Base-by-base conservation (phyloP, 2,113 vertebrate species). In the Sarotherodon lohbergeri region DNA sequence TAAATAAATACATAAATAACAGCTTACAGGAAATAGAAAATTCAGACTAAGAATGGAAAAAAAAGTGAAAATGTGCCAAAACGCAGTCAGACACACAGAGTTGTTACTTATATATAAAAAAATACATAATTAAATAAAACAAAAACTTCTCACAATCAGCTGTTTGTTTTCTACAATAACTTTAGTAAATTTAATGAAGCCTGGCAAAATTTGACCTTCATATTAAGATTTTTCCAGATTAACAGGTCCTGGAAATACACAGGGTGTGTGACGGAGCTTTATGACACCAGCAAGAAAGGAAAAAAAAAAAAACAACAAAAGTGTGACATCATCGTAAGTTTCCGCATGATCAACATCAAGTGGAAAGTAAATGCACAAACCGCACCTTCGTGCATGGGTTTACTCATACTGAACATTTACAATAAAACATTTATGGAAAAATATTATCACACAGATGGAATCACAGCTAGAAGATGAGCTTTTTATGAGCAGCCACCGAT, bases 241-340 rank as follows among this genome's bases (percentile, higher is more conserved):
- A 24, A 2, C 66, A 71, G 63, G 7, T 3, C 19, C 36, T 68
- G 2, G n/a, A 43, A 43, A 41, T 14, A 71, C 36, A 16, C 4
- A 43, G 7, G n/a, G 0, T 2, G 12, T 43, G 7, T 71, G 16
- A 71, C 12, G 0, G 1, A 71, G 7, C 66, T 71, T 71, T 9
- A 71, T 1, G n/a, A 71, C 39, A 71, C 66, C n/a, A 24, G 66
- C 17, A 66, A 66, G 32, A n/a, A 66, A 36, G 17, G 9, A 0
- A 6, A 63, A 63, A 63, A 9, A 61, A 19, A 2, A 16, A 48
- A 5, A 5, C 3, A 50, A 19, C 27, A n/a, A 39, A 39, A n/a
- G 61, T 24, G 36, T 71, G 24, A 29, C 12, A 59, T 59, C 56
- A 5, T 59, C 1, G 56, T 27, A 29, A 5, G 56, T 27, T 27